Evolutionary conservation across 2,888 invertebrate species (phyloP), one percentile per base, ranked within the genome.

Genomic region (Caradrina kadenii): DNA sequence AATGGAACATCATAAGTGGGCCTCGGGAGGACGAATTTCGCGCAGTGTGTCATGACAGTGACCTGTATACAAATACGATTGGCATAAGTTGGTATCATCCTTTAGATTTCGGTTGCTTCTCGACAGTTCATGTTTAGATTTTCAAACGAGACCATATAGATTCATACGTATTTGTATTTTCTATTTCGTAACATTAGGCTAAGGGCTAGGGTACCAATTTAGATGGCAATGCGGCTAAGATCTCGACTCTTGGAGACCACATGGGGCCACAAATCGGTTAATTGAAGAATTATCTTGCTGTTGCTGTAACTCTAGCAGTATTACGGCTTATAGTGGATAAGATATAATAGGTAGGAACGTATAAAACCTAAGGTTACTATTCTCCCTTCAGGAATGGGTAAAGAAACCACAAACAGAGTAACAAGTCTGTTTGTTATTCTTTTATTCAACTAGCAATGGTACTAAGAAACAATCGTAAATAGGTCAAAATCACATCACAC

Each of bases 41-140:
- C 80, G 67, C 80, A 83, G 69, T 74, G 79, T 80, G 73, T 72
- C 83, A 73, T 86, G 86, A 87, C 83, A 83, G 83, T 85, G 85
- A 87, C 85, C 84, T 72, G 84, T 79, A 81, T 85, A 82, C 65
- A 54, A 56, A 69, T 61, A 66, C 42, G 67, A 71, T 61, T 65
- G 63, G 66, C 66, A 62, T 21, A 49, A 59, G 53, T 22, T 69
- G 50, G 42, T 19, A 52, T 45, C 56, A 55, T 60, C 21, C 31
- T 35, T 17, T 11, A 66, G 26, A 13, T 35, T 39, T 15, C 45
- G 45, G 42, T 26, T 22, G 21, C 35, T 59, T 59, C 31, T 69
- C 48, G 39, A 56, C 55, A 49, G 31, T 48, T 76, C 31, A 42
- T 67, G 39, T 13, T 13, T 19, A 17, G 15, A 31, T 17, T 49